These are phyloP conservation scores for Elegia similella DNA, from an alignment of 2,888 invertebrate species.

Conservation along the genomic window DNA sequence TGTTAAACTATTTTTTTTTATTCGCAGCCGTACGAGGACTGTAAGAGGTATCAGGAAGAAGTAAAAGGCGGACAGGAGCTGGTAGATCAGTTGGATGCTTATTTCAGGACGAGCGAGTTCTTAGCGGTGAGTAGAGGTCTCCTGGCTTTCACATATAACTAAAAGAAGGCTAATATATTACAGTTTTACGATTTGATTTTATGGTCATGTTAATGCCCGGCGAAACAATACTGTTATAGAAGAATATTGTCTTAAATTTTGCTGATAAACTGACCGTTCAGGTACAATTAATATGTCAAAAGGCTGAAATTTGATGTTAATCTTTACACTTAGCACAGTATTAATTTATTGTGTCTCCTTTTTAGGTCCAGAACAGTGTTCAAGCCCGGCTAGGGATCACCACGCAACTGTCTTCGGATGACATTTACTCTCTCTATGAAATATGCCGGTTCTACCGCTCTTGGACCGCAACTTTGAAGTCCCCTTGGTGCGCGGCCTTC, in stretches of 20 bases:
- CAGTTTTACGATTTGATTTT: too few species aligned
- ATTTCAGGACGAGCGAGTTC: constrained; percentile 42
- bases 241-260: too few species aligned
- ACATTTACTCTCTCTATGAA: constrained; percentile 86
- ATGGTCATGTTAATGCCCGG: too few species aligned
- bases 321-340: too few species aligned
- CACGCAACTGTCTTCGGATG: constrained; percentile 45
- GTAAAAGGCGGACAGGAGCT: constrained; percentile 50
- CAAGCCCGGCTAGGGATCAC: constrained; percentile 75
- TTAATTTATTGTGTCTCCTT: too few species aligned
- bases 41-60: constrained; percentile 68
- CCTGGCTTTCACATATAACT: too few species aligned
- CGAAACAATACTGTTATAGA: too few species aligned
- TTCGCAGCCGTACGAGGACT: constrained; percentile 70
- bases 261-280: too few species aligned
- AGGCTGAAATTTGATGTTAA: too few species aligned
- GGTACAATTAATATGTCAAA: too few species aligned
- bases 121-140: constrained; percentile 37
- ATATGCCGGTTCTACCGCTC: constrained; percentile 90
- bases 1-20: too few species aligned
- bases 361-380: constrained; percentile 67
- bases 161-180: too few species aligned
- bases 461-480: constrained; percentile 64
- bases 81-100: constrained; percentile 43
- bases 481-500: constrained; percentile 90